Conservation (phyloP, 2,797 vertebrate genomes). For the Schizothorax lantsangensis region DNA sequence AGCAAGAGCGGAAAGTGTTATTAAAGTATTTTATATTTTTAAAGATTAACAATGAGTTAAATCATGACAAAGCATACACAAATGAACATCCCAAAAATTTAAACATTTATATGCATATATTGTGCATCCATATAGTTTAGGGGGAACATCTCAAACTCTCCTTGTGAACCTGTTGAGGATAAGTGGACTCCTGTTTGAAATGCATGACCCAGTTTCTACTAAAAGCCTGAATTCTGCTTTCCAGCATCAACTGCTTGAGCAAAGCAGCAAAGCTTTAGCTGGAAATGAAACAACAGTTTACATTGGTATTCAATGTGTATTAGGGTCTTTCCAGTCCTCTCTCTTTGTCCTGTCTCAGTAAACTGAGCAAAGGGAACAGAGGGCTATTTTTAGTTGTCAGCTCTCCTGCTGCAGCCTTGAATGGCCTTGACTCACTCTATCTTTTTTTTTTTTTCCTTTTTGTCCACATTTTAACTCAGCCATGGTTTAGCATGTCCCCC, state of each 20-base stretch:
- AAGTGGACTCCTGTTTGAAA: not conserved
- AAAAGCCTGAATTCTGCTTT: not conserved
- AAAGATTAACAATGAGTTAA: not conserved
- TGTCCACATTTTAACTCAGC: slow-evolving; percentile 67
- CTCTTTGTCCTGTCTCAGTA: not conserved
- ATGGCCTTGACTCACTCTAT: slow-evolving; percentile 73
- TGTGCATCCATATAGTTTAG: not conserved
- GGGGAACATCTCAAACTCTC: not conserved
- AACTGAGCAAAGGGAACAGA: slow-evolving; percentile 24
- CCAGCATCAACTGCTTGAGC: not conserved
- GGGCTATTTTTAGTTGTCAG: slow-evolving; percentile 72
- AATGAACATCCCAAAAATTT: too few species aligned
- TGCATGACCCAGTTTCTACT: not conserved
- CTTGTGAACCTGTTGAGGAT: not conserved
- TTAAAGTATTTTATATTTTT: not conserved
- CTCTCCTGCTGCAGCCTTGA: slow-evolving; percentile 69
- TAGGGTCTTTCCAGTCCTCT: not conserved
- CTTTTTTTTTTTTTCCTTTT: slow-evolving; percentile 65
- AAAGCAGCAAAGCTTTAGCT: slow-evolving; percentile 4
- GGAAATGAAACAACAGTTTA: not conserved
- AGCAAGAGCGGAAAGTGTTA: slow-evolving; percentile 66
- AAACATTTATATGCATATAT: not conserved
- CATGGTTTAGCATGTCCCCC: slow-evolving; percentile 56
- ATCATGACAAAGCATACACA: too few species aligned
- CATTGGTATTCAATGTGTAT: not conserved